Evolutionary conservation across 2,797 vertebrate species (phyloP).

Genomic region (Pristis pectinata): DNA sequence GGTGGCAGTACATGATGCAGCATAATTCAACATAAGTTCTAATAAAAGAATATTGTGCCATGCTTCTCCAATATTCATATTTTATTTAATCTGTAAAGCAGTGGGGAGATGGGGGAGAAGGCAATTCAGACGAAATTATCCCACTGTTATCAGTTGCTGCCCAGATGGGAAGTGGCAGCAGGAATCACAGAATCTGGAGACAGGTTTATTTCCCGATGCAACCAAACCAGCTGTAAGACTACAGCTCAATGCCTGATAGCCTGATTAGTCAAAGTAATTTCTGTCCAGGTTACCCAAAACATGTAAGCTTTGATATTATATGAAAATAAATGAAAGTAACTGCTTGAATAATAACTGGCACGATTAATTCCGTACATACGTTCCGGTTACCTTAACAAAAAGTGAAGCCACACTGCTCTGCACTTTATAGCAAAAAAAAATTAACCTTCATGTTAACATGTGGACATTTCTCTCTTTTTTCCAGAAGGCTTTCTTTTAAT

Average conservation of each 20-base stretch:
- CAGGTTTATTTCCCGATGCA: background rate
- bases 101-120: constrained; percentile 64
- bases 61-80: constrained; percentile 67
- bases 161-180: constrained; percentile 41
- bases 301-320: background rate
- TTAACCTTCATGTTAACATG: background rate
- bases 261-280: background rate
- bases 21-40: constrained; percentile 67
- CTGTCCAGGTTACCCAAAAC: background rate
- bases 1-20: constrained; percentile 52
- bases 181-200: constrained; percentile 46
- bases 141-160: constrained; percentile 38
- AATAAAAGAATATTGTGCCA: constrained; percentile 66
- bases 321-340: background rate
- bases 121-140: constrained; percentile 64
- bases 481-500: background rate
- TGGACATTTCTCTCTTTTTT: background rate
- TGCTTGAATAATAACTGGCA: background rate
- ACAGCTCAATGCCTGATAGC: background rate
- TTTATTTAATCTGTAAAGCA: constrained; percentile 75
- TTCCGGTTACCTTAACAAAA: background rate
- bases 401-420: background rate
- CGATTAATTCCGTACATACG: background rate
- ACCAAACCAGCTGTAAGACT: background rate
- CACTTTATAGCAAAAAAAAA: background rate